Conservation (phyloP, 2,888 invertebrate species). For the Silvanus unidentatus region DNA sequence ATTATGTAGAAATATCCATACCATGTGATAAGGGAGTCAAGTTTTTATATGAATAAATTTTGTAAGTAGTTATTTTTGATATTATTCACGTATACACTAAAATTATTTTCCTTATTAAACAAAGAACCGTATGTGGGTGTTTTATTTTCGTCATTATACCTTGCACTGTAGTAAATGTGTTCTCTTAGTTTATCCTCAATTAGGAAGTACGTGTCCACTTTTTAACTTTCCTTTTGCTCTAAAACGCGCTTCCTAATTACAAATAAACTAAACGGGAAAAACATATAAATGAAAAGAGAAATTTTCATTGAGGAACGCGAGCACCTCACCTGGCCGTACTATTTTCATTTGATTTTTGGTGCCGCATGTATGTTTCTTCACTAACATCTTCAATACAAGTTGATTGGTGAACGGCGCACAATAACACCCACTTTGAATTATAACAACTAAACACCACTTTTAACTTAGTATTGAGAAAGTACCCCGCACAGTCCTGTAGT, state of each 20-base stretch:
- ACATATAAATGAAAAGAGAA: background rate
- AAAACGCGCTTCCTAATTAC: background rate
- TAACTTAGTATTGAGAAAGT: constrained; percentile 21
- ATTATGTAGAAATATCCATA: constrained; percentile 33
- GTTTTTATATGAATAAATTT: background rate
- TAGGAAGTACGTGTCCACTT: too few relatives aligned
- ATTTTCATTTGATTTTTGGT: constrained; percentile 20
- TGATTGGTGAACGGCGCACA: constrained; percentile 31
- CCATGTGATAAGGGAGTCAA: constrained; percentile 28
- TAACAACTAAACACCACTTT: too few relatives aligned
- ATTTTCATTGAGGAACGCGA: constrained; percentile 18
- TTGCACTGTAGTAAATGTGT: constrained; percentile 30
- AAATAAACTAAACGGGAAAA: background rate
- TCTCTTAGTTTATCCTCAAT: too few relatives aligned
- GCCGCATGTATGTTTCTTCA: constrained; percentile 31
- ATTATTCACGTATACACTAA: too few relatives aligned
- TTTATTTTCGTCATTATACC: constrained; percentile 32
- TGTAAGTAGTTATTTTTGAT: background rate
- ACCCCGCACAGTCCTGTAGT: constrained; percentile 29
- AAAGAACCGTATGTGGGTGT: constrained; percentile 19
- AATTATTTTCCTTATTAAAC: too few relatives aligned
- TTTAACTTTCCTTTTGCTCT: background rate
- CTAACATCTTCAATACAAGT: constrained; percentile 17
- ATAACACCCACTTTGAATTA: constrained; percentile 17
- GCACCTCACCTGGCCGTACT: constrained; percentile 27